Evolutionary conservation across 2,113 vertebrate genomes (phyloP).

Genomic region (Sprattus sprattus): DNA sequence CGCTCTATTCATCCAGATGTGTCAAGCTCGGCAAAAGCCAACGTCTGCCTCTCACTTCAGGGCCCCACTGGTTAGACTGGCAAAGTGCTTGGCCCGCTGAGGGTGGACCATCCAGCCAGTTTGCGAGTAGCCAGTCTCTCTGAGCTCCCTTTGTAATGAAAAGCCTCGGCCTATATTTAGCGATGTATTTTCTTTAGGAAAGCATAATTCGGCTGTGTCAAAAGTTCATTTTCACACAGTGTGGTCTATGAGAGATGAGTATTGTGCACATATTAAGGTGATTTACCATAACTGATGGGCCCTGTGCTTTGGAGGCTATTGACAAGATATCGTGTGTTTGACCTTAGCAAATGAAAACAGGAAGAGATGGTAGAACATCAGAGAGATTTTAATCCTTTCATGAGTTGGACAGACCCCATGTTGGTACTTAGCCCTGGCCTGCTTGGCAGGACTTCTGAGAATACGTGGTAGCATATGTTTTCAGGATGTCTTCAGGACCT

Average conservation of each 20-base stretch:
- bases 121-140: too few relatives aligned
- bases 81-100: not conserved
- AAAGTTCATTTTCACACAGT: not conserved
- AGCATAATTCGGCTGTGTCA: not conserved
- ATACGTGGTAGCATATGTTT: conserved; percentile 3
- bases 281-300: not conserved
- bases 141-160: not conserved
- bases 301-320: not conserved
- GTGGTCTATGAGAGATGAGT: not conserved
- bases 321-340: not conserved
- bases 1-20: conserved; percentile 73
- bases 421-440: conserved; percentile 3
- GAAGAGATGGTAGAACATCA: conserved; percentile 29
- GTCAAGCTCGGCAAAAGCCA: conserved; percentile 59
- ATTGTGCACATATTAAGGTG: not conserved
- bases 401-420: conserved; percentile 16
- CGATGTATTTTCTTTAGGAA: not conserved
- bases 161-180: not conserved
- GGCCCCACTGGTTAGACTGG: not conserved
- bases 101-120: not conserved
- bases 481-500: not conserved
- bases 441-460: conserved; percentile 34
- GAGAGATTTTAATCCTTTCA: conserved; percentile 33
- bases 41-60: conserved; percentile 39
- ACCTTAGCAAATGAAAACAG: conserved; percentile 16